phyloP scores from a whole-genome alignment of 2,797 vertebrate species.

The Alca torda region DNA sequence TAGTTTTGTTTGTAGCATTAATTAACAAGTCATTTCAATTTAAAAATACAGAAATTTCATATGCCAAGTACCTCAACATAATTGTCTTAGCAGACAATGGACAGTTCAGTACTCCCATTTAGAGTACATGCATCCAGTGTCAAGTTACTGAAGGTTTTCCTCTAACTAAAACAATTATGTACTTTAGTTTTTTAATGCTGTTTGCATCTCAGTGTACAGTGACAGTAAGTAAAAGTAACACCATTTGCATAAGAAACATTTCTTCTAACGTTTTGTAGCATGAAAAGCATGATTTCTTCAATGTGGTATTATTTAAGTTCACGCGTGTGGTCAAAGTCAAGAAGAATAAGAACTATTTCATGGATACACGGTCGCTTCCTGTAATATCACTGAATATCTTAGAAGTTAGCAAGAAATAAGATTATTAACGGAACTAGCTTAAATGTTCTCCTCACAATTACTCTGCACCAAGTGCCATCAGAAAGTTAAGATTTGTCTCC shows the following conservation, averaged over 20 bases:
- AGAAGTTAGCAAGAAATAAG: not conserved
- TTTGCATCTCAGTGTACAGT: not conserved
- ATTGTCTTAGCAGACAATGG: not conserved
- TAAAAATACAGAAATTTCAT: no score
- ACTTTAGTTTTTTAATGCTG: not conserved
- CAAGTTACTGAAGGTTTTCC: not conserved
- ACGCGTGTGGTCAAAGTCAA: not conserved
- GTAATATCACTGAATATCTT: accelerated
- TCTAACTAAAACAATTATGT: not conserved
- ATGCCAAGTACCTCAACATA: not conserved
- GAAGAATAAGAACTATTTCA: not conserved
- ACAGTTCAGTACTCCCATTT: not conserved
- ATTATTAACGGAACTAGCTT: not conserved
- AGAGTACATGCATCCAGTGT: not conserved
- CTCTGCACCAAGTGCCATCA: not conserved
- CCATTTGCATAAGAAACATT: not conserved
- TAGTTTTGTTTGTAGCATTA: not conserved
- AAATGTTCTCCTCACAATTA: not conserved
- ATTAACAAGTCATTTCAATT: not conserved
- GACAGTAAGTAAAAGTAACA: not conserved
- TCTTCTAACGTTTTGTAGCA: not conserved
- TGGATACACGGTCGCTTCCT: accelerated
- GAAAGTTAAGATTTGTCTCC: not conserved
- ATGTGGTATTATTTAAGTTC: not conserved
- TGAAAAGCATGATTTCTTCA: not conserved